Percentiles rank a stretch among this genome's conserved stretches.
Evolutionary conservation across 2,888 invertebrate genomes (phyloP).

Genomic region (Dascillus cervinus): DNA sequence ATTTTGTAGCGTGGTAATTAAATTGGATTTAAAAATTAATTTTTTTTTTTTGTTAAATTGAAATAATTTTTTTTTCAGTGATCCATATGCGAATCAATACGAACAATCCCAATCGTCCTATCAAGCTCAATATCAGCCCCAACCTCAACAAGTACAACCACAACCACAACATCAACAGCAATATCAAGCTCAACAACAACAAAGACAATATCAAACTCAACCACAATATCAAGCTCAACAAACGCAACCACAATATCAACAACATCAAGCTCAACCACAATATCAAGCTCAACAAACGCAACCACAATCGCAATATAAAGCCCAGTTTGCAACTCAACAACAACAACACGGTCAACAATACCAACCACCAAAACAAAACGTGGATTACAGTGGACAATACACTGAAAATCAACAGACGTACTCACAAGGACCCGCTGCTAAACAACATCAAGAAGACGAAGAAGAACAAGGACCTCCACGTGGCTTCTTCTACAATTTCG

Average conservation of each 20-base stretch:
- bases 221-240: slow-evolving; percentile 8
- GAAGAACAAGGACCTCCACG: slow-evolving; percentile 49
- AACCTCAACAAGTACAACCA: slow-evolving; percentile 5
- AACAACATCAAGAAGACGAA: slow-evolving; percentile 25
- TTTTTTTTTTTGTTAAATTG: slow-evolving; percentile 1
- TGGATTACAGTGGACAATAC: slow-evolving; percentile 20
- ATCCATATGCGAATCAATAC: slow-evolving; percentile 14
- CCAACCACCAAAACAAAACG: slow-evolving; percentile 10
- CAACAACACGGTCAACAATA: slow-evolving; percentile 3
- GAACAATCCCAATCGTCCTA: slow-evolving; percentile 1
- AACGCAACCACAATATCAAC: slow-evolving; percentile 1
- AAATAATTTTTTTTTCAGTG: slow-evolving; percentile 8
- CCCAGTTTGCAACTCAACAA: not conserved
- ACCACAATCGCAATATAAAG: not conserved
- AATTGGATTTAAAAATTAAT: too few species aligned
- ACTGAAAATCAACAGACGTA: slow-evolving; percentile 14
- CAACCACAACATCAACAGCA: slow-evolving; percentile 9
- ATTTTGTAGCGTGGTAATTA: too few species aligned
- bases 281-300: not conserved
- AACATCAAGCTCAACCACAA: not conserved
- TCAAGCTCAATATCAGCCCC: slow-evolving; percentile 5
- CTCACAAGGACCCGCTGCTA: slow-evolving; percentile 7
- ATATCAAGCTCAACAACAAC: slow-evolving; percentile 6
- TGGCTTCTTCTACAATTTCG: slow-evolving; percentile 66
- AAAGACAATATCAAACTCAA: slow-evolving; percentile 8